Percentiles rank a stretch among this genome's conserved stretches.
Conservation (phyloP, 2,888 invertebrate genomes). For the Acronicta aceris region DNA sequence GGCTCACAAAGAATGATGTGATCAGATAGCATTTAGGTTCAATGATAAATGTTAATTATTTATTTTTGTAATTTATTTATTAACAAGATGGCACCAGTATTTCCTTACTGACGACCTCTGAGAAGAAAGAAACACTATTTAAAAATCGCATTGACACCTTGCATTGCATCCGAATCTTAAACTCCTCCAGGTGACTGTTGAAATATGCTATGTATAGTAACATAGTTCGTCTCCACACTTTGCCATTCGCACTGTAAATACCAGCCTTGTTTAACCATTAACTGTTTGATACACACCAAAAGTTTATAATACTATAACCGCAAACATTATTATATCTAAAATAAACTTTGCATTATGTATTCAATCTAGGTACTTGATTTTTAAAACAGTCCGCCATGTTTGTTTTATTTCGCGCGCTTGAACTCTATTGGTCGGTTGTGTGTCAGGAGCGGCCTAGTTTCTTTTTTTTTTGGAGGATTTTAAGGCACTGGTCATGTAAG, state of each 20-base stretch:
- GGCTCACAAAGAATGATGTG: too few relatives aligned
- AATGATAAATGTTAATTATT: too few relatives aligned
- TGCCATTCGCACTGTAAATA: constrained; percentile 12
- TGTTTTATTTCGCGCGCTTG: constrained; percentile 58
- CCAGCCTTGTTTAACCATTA: constrained; percentile 15
- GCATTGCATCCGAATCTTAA: too few relatives aligned
- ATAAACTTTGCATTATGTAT: constrained; percentile 52
- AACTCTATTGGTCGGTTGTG: constrained; percentile 54
- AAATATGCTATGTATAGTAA: background rate
- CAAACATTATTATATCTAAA: constrained; percentile 57
- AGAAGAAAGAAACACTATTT: too few relatives aligned
- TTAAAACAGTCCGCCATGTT: constrained; percentile 60
- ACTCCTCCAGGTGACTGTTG: background rate
- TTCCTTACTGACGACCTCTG: too few relatives aligned
- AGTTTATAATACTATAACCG: constrained; percentile 55
- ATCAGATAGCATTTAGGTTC: too few relatives aligned
- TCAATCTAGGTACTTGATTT: constrained; percentile 48
- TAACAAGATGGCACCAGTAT: too few relatives aligned
- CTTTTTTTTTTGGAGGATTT: constrained; percentile 21
- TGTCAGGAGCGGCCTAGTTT: constrained; percentile 22
- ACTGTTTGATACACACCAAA: constrained; percentile 42
- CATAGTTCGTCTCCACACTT: background rate
- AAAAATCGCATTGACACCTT: too few relatives aligned
- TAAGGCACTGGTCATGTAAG: constrained; percentile 6
- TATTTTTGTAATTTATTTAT: too few relatives aligned